Evolutionary conservation across 2,888 invertebrate genomes (phyloP), one percentile per base, ranked within the genome.

Genomic region (Allophyes oxyacanthae): DNA sequence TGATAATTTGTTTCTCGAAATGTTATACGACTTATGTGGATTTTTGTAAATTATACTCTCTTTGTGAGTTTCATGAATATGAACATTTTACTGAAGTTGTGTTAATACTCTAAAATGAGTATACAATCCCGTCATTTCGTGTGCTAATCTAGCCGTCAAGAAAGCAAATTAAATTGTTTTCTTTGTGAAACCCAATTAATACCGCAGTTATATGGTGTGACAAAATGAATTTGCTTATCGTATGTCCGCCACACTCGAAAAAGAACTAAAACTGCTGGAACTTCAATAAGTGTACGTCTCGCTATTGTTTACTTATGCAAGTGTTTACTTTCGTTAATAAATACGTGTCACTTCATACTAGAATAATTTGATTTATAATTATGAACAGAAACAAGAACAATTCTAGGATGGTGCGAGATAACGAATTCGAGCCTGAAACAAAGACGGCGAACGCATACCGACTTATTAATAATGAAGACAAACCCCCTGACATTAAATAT

Each of bases 331-430:
- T 67, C 25, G 41, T 14, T 57, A 40, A 38, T 63, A 42, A 54
- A 40, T 70, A 65, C 64, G 64, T 72, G 42, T 72, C 40, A 46
- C 73, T 59, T 66, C 46, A 33, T 63, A 65, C 10, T 50, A 74
- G 40, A 55, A 42, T 62, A 56, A 59, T 62, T 63, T 56, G 26
- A 69, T 66, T 66, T 65, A 65, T 83, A 81, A 89, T 78, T 77
- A 91, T 94, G 92, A 92, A 92, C 89, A 90, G 94, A 89, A 88
- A 85, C 83, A 93, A 93, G 87, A 87, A 79, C 78, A 86, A 72
- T 82, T 83, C 80, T 81, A 93, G 85, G 84, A 90, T 87, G 87
- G 66, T 78, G 77, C 84, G 84, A 69, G 72, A 79, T 64, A 71
- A 82, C 28, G 86, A 88, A 64, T 75, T 76, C 54, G 70, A 71